These are phyloP conservation scores for Ecliptopera silaceata DNA, from an alignment of 2,888 invertebrate species.

Conservation along the genomic window DNA sequence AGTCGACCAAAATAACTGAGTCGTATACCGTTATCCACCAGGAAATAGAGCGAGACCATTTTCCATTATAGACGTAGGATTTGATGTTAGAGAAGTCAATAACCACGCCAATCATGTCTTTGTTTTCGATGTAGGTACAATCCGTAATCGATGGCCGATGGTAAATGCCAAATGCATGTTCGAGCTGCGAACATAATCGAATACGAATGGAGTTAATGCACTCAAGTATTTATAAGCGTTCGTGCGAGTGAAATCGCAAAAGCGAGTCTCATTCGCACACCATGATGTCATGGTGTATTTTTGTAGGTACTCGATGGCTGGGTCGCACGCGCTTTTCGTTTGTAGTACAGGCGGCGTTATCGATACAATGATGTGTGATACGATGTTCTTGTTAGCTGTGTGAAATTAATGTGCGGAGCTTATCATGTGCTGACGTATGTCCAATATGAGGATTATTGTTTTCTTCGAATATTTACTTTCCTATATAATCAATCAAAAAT, in stretches of 20 bases:
- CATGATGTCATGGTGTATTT: conserved; percentile 82
- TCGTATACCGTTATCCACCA: conserved; percentile 53
- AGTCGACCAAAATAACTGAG: conserved; percentile 47
- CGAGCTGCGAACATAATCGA: conserved; percentile 51
- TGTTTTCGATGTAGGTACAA: conserved; percentile 36
- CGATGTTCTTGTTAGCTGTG: conserved; percentile 41
- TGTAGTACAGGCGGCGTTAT: conserved; percentile 65
- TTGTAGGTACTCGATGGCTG: conserved; percentile 66
- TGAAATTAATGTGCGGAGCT: conserved; percentile 28
- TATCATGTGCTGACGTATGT: conserved; percentile 7
- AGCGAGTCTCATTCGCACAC: conserved; percentile 64
- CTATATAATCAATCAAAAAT: not conserved
- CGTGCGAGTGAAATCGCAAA: conserved; percentile 49
- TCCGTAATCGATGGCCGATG: conserved; percentile 35
- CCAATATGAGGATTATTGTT: not conserved
- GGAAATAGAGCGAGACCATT: conserved; percentile 57
- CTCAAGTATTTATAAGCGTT: conserved; percentile 65
- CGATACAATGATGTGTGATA: conserved; percentile 48
- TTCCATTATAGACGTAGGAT: conserved; percentile 41
- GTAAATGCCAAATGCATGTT: conserved; percentile 47
- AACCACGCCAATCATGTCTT: conserved; percentile 35
- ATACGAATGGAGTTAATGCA: conserved; percentile 72
- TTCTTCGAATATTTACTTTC: not conserved
- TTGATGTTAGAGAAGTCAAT: conserved; percentile 35
- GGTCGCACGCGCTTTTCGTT: conserved; percentile 67